Evolutionary conservation across 2,888 invertebrate genomes (phyloP).

Genomic region (Lithosia quadra): DNA sequence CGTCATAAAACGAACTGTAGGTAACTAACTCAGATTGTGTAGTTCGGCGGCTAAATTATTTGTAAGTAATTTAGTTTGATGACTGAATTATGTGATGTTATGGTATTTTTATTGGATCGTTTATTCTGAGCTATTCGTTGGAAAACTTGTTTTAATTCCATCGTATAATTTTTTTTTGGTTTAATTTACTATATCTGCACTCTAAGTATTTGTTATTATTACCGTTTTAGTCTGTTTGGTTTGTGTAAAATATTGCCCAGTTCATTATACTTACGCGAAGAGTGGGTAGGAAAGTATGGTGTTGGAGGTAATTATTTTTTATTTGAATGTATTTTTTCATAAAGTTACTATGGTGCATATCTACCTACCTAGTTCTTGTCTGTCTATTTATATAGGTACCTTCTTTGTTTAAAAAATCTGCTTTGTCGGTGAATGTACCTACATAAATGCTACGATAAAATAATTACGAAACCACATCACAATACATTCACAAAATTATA

Average conservation of each 20-base stretch:
- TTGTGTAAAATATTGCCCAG: slow-evolving; percentile 29
- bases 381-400: neutral
- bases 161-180: slow-evolving; percentile 39
- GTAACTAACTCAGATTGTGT: slow-evolving; percentile 59
- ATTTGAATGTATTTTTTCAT: neutral
- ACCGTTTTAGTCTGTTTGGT: slow-evolving; percentile 38
- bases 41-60: slow-evolving; percentile 50
- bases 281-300: slow-evolving; percentile 23
- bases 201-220: slow-evolving; percentile 43
- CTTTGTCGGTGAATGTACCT: neutral
- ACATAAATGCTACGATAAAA: slow-evolving; percentile 11
- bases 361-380: neutral
- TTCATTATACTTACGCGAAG: slow-evolving; percentile 22
- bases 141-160: slow-evolving; percentile 42
- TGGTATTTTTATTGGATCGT: slow-evolving; percentile 55
- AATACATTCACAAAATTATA: slow-evolving; percentile 30
- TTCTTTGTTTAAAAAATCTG: neutral
- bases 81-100: slow-evolving; percentile 55
- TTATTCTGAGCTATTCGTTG: slow-evolving; percentile 48
- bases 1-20: slow-evolving; percentile 69
- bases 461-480: slow-evolving; percentile 37
- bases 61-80: slow-evolving; percentile 53
- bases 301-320: slow-evolving; percentile 46
- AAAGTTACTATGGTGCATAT: slow-evolving; percentile 20
- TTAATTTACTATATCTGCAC: slow-evolving; percentile 25